Conservation (phyloP, 2,888 invertebrate genomes). For the Dyspetes luteomarginatus region DNA sequence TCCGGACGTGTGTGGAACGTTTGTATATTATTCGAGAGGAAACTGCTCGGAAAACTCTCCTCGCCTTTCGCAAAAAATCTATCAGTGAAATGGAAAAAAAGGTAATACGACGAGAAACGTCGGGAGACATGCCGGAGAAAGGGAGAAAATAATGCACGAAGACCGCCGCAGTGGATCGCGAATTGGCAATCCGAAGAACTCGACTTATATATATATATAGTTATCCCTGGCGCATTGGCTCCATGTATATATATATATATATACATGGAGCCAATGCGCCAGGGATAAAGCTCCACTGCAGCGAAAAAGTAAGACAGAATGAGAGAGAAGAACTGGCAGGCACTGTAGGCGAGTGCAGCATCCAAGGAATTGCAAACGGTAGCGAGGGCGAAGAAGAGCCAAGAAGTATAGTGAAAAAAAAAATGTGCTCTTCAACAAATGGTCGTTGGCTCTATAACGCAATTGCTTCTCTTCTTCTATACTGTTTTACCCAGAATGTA, state of each 20-base stretch:
- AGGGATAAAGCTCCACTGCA: background rate
- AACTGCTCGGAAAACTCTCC: constrained; percentile 28
- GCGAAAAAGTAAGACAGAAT: constrained; percentile 9
- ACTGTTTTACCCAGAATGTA: background rate
- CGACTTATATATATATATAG: background rate
- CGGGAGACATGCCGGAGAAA: constrained; percentile 8
- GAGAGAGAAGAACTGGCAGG: constrained; percentile 4
- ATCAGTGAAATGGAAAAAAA: background rate
- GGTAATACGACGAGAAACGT: background rate
- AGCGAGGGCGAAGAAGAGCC: constrained; percentile 28
- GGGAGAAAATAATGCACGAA: background rate
- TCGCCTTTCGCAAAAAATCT: background rate
- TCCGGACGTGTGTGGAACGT: too few species aligned
- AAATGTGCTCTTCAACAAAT: constrained; percentile 3
- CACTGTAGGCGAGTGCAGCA: constrained; percentile 15
- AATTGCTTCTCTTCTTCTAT: background rate
- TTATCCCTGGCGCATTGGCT: too few species aligned
- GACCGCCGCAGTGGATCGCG: constrained; percentile 12
- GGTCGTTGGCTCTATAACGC: constrained; percentile 5
- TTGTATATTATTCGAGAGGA: too few species aligned
- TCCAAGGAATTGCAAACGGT: constrained; percentile 41
- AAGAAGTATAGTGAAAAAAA: constrained; percentile 11
- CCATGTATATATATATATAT: too few species aligned
- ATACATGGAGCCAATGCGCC: background rate
- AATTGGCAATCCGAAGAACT: constrained; percentile 26